phyloP scores from a whole-genome alignment of 1,140 invertebrate species.

The Lepidurus arcticus region DNA sequence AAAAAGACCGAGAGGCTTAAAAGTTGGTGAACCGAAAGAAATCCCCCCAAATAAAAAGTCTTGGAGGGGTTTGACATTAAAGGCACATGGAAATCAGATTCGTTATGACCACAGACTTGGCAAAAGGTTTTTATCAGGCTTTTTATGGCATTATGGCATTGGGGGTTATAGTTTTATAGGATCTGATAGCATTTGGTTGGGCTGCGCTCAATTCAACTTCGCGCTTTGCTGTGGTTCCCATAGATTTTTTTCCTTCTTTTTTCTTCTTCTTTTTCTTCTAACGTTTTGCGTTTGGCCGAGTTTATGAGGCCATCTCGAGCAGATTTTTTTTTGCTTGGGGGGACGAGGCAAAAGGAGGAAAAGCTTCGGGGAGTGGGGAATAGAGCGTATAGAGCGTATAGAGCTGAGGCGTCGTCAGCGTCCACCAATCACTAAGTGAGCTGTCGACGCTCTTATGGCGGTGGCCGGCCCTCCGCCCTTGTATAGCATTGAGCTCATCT shows the following conservation, averaged over 20 bases:
- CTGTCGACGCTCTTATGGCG: background rate
- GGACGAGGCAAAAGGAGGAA: background rate
- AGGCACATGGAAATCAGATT: background rate
- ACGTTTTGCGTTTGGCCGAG: background rate
- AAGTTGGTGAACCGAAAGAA: background rate
- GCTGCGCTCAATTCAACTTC: background rate
- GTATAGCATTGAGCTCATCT: background rate
- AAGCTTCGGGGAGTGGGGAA: background rate
- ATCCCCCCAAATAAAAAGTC: too few species aligned
- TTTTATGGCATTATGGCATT: background rate
- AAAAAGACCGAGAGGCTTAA: background rate
- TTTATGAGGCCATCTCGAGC: slow-evolving; percentile 3
- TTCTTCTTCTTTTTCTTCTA: background rate
- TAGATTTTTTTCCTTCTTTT: background rate
- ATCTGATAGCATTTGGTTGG: background rate
- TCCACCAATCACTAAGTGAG: slow-evolving; percentile 14
- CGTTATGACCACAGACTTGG: background rate
- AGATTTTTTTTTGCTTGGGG: background rate
- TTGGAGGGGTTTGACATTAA: background rate
- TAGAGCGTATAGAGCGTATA: background rate
- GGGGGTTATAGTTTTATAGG: background rate
- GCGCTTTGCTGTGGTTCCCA: background rate
- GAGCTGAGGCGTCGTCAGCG: slow-evolving; percentile 16
- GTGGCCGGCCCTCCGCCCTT: background rate
- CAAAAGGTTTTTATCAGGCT: background rate